phyloP scores from a whole-genome alignment of 2,888 invertebrate genomes.

The Pristionchus fissidentatus region DNA sequence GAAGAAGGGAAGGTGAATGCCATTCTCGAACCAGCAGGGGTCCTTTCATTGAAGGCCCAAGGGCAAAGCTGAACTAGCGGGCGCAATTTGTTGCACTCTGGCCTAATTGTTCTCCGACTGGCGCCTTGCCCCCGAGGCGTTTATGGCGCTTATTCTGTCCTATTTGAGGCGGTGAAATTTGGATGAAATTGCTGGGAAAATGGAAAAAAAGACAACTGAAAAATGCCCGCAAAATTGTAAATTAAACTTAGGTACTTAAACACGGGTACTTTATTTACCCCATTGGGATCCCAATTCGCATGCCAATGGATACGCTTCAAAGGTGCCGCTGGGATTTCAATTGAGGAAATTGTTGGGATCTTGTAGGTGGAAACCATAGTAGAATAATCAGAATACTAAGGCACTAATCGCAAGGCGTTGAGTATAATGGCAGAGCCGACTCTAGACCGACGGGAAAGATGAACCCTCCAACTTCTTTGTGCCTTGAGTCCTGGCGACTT shows the following conservation, averaged over 20 bases:
- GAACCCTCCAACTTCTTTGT: neutral
- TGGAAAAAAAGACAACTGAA: neutral
- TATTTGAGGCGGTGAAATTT: neutral
- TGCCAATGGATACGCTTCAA: no score
- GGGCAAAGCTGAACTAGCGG: neutral
- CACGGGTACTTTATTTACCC: no score
- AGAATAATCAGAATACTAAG: no score
- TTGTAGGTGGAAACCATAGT: no score
- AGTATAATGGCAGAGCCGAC: no score
- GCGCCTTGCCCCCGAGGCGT: neutral
- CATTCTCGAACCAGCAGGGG: neutral
- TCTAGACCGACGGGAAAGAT: neutral
- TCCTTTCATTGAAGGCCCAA: neutral
- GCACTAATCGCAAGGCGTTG: no score
- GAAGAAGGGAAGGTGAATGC: neutral
- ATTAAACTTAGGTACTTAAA: no score
- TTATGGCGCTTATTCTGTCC: neutral
- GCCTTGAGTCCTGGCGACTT: neutral
- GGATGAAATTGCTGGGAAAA: neutral
- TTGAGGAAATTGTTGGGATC: no score
- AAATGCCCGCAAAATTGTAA: no score
- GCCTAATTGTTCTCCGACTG: neutral
- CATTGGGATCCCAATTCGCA: no score
- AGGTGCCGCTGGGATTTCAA: no score
- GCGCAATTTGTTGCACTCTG: slow-evolving; percentile 28